Evolutionary conservation across 2,797 vertebrate genomes (phyloP), one percentile per base, ranked within the genome.

Genomic region (Amblyraja radiata): DNA sequence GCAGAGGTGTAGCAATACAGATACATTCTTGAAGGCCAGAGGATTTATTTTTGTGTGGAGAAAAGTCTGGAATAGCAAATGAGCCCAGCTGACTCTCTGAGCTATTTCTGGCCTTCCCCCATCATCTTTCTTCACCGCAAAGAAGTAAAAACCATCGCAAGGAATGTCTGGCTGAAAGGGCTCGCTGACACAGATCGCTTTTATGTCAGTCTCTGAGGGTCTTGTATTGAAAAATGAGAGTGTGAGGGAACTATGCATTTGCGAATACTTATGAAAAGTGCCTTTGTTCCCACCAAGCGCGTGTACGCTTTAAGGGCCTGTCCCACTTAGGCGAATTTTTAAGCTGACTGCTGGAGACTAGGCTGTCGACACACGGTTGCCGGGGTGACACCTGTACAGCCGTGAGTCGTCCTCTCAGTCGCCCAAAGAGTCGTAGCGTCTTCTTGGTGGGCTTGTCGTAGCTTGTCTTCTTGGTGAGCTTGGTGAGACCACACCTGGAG

Each of bases 161-260:
- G 63, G 84, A 63, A 32, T 68, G 61, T 88, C 36, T 88, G 84
- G 84, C 84, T 36, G 61, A 21, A 18, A 88, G 84, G 7, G 63
- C 32, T 88, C 36, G 63, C 28, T 88, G 68, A 88, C 63, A 84
- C 81, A 68, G n/a, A 88, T 88, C 88, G n/a, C n/a, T 36, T 36
- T 88, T 68, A 65, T 68, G 84, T 21, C 6, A 61, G n/a, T 86
- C 58, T 86, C 58, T 4, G 28, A 36, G 84, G 63, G n/a, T 36
- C 8, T 3, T 18, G n/a, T 7, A 68, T 68, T 68, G n/a, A 88
- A 68, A 88, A 68, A 88, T 88, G 84, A 88, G 61, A 8, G n/a
- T 63, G 25, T 2, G 6, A 88, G n/a, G 68, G 84, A 88, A 88
- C 65, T 21, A 68, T 88, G 84, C n/a, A 68, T 88, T 88, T 63